These are phyloP conservation scores for Amazona ochrocephala DNA, from an alignment of 2,797 vertebrate species.

Conservation along the genomic window DNA sequence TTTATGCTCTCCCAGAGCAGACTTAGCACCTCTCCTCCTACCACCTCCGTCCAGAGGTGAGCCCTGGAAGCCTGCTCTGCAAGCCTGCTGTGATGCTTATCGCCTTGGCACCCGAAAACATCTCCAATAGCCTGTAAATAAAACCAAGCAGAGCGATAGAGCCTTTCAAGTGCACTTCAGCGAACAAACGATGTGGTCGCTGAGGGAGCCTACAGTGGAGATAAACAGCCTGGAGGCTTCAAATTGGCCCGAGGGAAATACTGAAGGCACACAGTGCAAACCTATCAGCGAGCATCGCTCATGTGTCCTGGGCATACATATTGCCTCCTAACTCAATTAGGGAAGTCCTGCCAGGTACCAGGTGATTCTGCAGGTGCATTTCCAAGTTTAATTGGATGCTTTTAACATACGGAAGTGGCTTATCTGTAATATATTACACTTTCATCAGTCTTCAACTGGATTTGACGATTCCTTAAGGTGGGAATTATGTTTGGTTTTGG, in stretches of 20 bases:
- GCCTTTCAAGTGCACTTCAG: neutral
- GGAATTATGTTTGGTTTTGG: neutral
- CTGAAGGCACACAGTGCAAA: neutral
- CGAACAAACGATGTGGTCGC: neutral
- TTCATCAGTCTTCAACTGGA: neutral
- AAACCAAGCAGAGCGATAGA: rapidly evolving
- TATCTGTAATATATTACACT: neutral
- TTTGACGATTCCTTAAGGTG: neutral
- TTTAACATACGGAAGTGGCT: neutral
- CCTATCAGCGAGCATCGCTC: neutral
- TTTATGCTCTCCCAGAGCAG: neutral
- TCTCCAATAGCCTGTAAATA: neutral
- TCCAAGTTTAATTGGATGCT: neutral
- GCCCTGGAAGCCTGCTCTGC: neutral
- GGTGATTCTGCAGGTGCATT: neutral
- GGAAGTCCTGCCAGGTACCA: neutral
- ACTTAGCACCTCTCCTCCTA: neutral
- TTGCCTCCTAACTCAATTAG: neutral
- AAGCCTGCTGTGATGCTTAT: neutral
- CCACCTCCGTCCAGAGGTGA: neutral
- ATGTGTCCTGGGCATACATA: neutral
- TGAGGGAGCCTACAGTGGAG: neutral
- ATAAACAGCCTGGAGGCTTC: neutral
- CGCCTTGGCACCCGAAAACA: neutral
- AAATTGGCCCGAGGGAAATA: neutral